phyloP scores from a whole-genome alignment of 2,888 invertebrate species.

The Drymonia ruficornis region DNA sequence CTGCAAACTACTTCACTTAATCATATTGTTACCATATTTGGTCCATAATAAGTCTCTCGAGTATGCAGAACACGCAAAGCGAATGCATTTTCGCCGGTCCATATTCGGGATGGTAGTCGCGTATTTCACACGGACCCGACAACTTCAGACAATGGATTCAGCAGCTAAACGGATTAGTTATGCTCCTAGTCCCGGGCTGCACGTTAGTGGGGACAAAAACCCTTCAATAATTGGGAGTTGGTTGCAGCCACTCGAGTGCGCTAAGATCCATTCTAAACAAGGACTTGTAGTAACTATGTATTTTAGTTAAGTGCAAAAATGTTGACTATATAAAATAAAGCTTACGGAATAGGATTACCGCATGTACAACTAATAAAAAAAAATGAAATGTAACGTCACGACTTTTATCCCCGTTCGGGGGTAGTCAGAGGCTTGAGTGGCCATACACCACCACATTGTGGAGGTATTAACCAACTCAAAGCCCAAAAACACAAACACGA shows the following conservation, averaged over 20 bases:
- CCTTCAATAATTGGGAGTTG: conserved; percentile 14
- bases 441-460: too few relatives aligned
- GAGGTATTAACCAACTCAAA: too few relatives aligned
- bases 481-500: too few relatives aligned
- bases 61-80: conserved; percentile 2
- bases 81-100: conserved; percentile 12
- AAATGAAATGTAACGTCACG: too few relatives aligned
- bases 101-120: conserved; percentile 2
- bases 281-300: background rate
- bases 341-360: too few relatives aligned
- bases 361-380: too few relatives aligned
- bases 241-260: background rate
- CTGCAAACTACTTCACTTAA: background rate
- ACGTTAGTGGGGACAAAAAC: conserved; percentile 13
- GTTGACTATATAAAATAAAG: too few relatives aligned
- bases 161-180: conserved; percentile 19
- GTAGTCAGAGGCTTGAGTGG: too few relatives aligned
- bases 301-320: background rate
- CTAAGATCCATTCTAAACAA: background rate
- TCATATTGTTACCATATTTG: background rate
- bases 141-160: conserved; percentile 16
- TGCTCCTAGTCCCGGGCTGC: background rate
- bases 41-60: background rate
- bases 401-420: too few relatives aligned
- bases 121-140: conserved; percentile 7